Evolutionary conservation across 2,888 invertebrate species (phyloP), one percentile per base, ranked within the genome.

Genomic region (Temnothorax rugatulus): DNA sequence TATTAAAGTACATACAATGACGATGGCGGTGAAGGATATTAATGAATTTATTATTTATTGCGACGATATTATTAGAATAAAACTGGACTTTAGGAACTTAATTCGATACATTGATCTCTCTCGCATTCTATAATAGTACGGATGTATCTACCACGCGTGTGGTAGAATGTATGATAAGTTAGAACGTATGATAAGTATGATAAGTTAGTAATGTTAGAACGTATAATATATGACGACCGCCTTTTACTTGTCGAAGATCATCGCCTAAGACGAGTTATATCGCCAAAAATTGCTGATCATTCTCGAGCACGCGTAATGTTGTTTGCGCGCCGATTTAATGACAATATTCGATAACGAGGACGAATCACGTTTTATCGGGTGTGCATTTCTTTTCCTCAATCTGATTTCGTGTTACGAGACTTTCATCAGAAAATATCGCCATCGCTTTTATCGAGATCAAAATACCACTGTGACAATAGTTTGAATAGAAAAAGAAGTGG

Each of bases 41-140:
- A 13, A 13, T n/a, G 8, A 1, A 3, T 76, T 66, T 66, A 47
- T 75, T 82, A 64, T 82, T 82, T 82, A 76, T 82, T 57, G 21
- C 64, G 64, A 52, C 21, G 15, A 7, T 38, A 63, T 41, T 29
- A 57, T 79, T 83, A 50, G 71, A 18, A 18, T 34, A 34, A 69
- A 69, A 61, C 21, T 69, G 21, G 52, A 82, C 41, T 59, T 41
- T 69, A 59, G 41, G 66, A 82, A 84, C 75, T 87, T 82, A 84
- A 76, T 75, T 63, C 84, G 83, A 88, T 87, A 84, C 75, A 68
- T 83, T 85, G 86, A 87, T 84, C 87, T 79, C 73, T 89, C 83
- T 86, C 5, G 38, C 84, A 74, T 84, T 84, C 59, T 79, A n/a
- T 89, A 83, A 87, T 74, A 81, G 47, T 71, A 85, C 71, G 50